phyloP scores from a whole-genome alignment of 1,140 invertebrate species.

The Drosophila ohnishii region DNA sequence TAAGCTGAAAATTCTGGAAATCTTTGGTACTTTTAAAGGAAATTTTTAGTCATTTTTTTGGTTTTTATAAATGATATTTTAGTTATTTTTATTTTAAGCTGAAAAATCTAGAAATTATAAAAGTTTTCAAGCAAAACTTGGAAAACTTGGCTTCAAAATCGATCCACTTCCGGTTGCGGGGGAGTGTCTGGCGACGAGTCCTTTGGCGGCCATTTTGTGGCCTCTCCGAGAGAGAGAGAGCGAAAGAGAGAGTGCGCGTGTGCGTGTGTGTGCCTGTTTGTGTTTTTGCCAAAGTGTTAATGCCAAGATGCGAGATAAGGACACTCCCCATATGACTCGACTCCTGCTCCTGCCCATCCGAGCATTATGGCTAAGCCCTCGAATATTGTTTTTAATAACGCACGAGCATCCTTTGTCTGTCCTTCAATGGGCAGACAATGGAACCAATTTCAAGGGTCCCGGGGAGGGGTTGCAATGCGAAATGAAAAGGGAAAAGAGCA shows the following conservation, averaged over 20 bases:
- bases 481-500: constrained; percentile 60
- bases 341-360: constrained; percentile 19
- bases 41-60: not conserved
- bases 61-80: not conserved
- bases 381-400: constrained; percentile 81
- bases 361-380: constrained; percentile 62
- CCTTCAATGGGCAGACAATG: constrained; percentile 22
- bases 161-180: constrained; percentile 2
- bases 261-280: constrained; percentile 11
- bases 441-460: constrained; percentile 6
- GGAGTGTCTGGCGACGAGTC: constrained; percentile 12
- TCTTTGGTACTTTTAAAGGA: too few relatives aligned
- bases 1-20: not conserved
- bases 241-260: not conserved
- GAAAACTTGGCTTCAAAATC: not conserved
- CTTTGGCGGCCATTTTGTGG: constrained; percentile 57
- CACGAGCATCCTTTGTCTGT: constrained; percentile 39
- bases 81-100: not conserved
- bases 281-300: constrained; percentile 71
- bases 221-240: constrained; percentile 5
- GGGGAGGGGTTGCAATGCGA: not conserved
- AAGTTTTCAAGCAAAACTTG: too few relatives aligned
- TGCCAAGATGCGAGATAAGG: constrained; percentile 76
- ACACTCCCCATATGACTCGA: constrained; percentile 61
- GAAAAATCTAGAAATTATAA: not conserved